Base-by-base conservation (phyloP, 2,888 invertebrate genomes). In the Drosophila diplacantha region DNA sequence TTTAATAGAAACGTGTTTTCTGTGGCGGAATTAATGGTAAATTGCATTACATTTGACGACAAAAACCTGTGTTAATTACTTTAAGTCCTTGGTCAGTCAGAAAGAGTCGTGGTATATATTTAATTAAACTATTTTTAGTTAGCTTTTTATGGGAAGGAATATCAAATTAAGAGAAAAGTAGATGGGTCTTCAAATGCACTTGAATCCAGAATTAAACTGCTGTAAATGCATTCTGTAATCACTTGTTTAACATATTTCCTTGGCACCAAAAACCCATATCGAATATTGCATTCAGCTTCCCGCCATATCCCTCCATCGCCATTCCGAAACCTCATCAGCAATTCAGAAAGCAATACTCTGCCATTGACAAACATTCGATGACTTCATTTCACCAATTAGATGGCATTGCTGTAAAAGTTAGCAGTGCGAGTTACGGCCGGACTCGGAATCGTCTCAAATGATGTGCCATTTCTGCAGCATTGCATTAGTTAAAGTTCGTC, bases 401-500 rank as follows among this genome's bases (percentile, higher is more conserved):
- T 82, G 67, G 54, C 74, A 80, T 77, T 63, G 77, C 83, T 76
- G 74, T 77, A 76, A 80, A 82, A 82, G 76, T 69, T 53, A 64
- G 74, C 77, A 62, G 76, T 68, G 54, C 73, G 60, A 62, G 63
- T 47, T 60, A 51, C 53, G 46, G 31, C 58, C 47, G 14, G 43
- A 44, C 11, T 58, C 50, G 50, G 12, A 29, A 47, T 34, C 38
- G 46, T 64, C 39, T 57, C 58, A 52, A 52, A 68, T 58, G 52
- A 68, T 66, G 67, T 64, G 56, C 64, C 67, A 51, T 51, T 62
- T 62, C 46, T 64, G 64, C 53, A 53, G 53, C 53, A 65, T 63
- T 67, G 65, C 41, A 56, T 57, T 66, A 47, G 67, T 44, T 56
- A 46, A 64, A 63, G 65, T 64, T 49, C 57, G 60, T 71, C 63